These are phyloP conservation scores for Aphelenchoides besseyi DNA, from an alignment of 1,140 invertebrate species.

Conservation along the genomic window DNA sequence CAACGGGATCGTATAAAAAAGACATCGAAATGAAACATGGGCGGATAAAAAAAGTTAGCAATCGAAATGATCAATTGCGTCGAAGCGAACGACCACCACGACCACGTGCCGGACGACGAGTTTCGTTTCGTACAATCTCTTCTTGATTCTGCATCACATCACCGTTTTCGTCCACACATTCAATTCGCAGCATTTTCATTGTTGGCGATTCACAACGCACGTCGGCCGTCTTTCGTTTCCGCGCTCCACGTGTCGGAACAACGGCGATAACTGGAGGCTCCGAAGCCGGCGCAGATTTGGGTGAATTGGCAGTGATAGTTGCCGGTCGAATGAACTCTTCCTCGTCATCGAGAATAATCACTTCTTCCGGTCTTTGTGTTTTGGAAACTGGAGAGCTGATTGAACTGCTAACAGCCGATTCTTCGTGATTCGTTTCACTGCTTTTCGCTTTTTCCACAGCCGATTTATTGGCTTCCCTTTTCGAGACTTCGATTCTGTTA, in stretches of 20 bases:
- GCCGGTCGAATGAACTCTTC: not conserved
- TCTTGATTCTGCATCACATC: not conserved
- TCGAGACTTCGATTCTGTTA: not conserved
- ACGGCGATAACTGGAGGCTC: not conserved
- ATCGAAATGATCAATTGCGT: no score
- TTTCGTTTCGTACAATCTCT: not conserved
- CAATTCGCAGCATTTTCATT: not conserved
- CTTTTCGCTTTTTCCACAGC: not conserved
- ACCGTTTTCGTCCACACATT: not conserved
- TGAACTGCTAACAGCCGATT: no score
- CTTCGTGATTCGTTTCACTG: no score
- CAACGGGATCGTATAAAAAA: no score
- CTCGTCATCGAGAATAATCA: not conserved
- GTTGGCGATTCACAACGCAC: not conserved
- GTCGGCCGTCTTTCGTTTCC: not conserved
- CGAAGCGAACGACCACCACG: no score
- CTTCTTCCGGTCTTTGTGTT: not conserved
- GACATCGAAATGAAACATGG: no score
- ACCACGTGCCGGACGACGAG: no score
- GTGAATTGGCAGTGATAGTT: not conserved
- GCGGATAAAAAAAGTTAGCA: no score
- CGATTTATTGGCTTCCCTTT: not conserved
- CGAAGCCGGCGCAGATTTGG: not conserved
- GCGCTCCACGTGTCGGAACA: not conserved
- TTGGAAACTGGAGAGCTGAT: no score